phyloP scores from a whole-genome alignment of 1,140 invertebrate genomes.

The Mamestra configurata region DNA sequence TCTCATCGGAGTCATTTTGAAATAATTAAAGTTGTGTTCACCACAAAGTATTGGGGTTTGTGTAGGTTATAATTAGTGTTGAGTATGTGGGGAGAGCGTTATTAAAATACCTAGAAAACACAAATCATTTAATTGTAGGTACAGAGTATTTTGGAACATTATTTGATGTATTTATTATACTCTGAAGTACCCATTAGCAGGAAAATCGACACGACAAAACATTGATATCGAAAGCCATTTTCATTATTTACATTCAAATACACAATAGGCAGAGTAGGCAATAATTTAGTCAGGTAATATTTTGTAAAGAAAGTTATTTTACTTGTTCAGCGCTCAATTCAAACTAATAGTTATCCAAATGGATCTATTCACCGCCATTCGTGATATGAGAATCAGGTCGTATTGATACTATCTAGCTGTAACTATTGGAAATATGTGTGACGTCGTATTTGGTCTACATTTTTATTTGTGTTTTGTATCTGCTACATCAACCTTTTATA shows the following conservation, averaged over 20 bases:
- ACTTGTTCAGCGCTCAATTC: slow-evolving; percentile 18
- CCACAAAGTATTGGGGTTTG: not conserved
- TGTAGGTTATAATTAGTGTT: not conserved
- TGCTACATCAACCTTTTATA: too few relatives aligned
- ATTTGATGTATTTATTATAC: too few relatives aligned
- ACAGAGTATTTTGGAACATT: too few relatives aligned
- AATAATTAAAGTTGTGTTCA: not conserved
- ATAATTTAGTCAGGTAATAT: slow-evolving; percentile 5
- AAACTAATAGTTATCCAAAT: slow-evolving; percentile 36
- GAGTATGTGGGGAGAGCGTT: not conserved
- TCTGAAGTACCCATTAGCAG: not conserved
- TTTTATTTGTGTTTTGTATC: not conserved
- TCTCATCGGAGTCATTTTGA: too few relatives aligned
- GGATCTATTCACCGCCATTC: slow-evolving; percentile 31
- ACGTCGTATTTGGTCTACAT: not conserved
- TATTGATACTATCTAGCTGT: slow-evolving; percentile 16
- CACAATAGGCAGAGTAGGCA: slow-evolving; percentile 4
- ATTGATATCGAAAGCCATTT: slow-evolving; percentile 8
- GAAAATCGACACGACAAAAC: not conserved
- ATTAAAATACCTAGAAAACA: not conserved
- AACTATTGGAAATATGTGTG: slow-evolving; percentile 15
- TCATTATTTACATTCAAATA: slow-evolving; percentile 28
- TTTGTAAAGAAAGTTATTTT: slow-evolving; percentile 34
- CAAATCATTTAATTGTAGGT: too few relatives aligned
- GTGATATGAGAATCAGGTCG: slow-evolving; percentile 31